Conservation (phyloP, 2,888 invertebrate genomes). For the Synergus itoensis region DNA sequence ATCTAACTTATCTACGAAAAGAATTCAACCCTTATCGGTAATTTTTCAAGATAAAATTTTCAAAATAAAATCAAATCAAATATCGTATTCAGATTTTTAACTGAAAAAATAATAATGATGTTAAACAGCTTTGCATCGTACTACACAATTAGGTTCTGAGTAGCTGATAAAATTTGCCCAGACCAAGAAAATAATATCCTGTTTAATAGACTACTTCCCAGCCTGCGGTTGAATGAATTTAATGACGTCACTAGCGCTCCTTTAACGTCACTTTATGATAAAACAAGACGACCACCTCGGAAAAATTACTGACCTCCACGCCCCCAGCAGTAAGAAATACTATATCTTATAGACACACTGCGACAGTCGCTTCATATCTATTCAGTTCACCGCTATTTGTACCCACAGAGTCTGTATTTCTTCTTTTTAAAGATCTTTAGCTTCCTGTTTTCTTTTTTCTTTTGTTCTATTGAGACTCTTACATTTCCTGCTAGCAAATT, state of each 20-base stretch:
- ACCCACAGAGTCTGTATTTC: neutral
- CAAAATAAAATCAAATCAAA: too few species aligned
- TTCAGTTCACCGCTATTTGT: neutral
- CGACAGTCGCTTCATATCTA: conserved; percentile 4
- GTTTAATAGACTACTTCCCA: conserved; percentile 56
- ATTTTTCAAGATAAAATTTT: too few species aligned
- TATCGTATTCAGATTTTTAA: too few species aligned
- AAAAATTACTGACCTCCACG: conserved; percentile 43
- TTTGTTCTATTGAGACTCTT: neutral
- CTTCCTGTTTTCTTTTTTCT: neutral
- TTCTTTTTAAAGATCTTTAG: conserved; percentile 11
- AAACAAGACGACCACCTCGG: conserved; percentile 61
- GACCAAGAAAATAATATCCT: conserved; percentile 48
- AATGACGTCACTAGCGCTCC: conserved; percentile 70
- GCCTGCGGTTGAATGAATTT: conserved; percentile 70
- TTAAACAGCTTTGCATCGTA: too few species aligned
- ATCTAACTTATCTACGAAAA: conserved; percentile 14
- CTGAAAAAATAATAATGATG: too few species aligned
- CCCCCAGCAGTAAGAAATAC: conserved; percentile 7
- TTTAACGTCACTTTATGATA: conserved; percentile 70
- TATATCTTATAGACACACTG: neutral
- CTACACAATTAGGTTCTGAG: neutral
- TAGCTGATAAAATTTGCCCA: neutral
- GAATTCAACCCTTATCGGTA: neutral
- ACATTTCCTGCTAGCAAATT: neutral